Conservation (phyloP, 1,140 invertebrate genomes). For the Sinella curviseta region DNA sequence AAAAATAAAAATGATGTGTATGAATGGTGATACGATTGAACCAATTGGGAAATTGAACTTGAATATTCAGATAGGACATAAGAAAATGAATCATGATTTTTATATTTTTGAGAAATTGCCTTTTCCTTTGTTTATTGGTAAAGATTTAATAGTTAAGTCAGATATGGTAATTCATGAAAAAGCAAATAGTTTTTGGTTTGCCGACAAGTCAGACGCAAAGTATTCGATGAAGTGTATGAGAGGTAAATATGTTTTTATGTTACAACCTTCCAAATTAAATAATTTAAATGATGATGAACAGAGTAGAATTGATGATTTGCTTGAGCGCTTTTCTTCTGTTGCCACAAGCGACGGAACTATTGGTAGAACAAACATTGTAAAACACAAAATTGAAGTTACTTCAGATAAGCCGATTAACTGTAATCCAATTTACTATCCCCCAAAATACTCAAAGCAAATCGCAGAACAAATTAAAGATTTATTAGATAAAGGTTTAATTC, state of each 20-base stretch:
- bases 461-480: constrained; percentile 31
- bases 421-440: constrained; percentile 15
- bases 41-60: not conserved
- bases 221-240: not conserved
- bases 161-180: not conserved
- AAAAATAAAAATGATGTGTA: not conserved
- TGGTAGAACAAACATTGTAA: constrained; percentile 15
- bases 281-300: not conserved
- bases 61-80: constrained; percentile 18
- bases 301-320: not conserved
- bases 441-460: constrained; percentile 26
- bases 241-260: not conserved
- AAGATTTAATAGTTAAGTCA: not conserved
- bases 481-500: constrained; percentile 28
- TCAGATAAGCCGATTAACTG: not conserved
- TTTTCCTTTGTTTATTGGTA: not conserved
- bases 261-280: not conserved
- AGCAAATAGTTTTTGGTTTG: constrained; percentile 7
- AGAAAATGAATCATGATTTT: not conserved
- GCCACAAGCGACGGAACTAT: not conserved
- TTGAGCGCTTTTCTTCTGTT: constrained; percentile 27
- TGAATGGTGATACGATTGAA: not conserved
- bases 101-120: not conserved
- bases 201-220: not conserved
- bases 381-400: constrained; percentile 34